phyloP scores from a whole-genome alignment of 2,113 vertebrate genomes.

The Anthoscopus minutus region DNA sequence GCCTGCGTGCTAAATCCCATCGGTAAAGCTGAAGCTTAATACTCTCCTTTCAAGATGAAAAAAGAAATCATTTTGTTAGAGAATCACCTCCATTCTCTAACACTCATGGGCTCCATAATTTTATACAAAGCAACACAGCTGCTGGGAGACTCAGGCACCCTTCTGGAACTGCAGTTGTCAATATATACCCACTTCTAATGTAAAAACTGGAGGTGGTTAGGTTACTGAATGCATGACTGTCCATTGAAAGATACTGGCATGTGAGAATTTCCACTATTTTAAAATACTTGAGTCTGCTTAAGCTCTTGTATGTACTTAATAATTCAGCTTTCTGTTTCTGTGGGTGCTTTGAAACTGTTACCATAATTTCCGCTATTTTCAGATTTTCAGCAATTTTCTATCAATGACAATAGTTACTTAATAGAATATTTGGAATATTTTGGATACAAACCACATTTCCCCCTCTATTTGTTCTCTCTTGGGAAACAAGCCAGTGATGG shows the following conservation, averaged over 20 bases:
- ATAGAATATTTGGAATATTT: neutral
- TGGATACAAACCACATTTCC: neutral
- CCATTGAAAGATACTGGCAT: neutral
- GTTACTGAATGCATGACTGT: neutral
- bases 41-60: neutral
- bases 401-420: neutral
- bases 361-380: neutral
- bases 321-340: neutral
- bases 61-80: neutral
- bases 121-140: neutral
- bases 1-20: rapidly evolving
- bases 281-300: neutral
- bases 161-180: neutral
- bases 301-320: neutral
- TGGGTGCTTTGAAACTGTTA: neutral
- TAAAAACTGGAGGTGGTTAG: neutral
- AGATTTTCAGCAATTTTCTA: neutral
- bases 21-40: neutral
- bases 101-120: neutral
- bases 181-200: neutral
- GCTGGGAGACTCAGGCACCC: neutral
- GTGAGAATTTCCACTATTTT: neutral
- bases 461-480: neutral
- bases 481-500: neutral
- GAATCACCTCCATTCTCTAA: neutral